phyloP scores from a whole-genome alignment of 1,140 invertebrate species.

The Hycleus phaleratus region DNA sequence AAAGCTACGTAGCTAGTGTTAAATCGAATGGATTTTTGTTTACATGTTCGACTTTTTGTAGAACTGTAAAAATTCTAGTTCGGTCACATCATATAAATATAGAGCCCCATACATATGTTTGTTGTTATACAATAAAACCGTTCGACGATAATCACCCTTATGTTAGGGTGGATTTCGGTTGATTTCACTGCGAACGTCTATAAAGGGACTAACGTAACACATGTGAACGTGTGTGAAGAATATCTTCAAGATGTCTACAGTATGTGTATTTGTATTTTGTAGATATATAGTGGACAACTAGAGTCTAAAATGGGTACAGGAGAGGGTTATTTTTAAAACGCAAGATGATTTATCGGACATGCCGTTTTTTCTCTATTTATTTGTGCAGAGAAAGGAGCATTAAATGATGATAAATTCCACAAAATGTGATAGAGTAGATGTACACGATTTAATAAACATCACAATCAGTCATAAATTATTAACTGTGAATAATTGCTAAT shows the following conservation, averaged over 20 bases:
- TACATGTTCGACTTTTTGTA: slow-evolving; percentile 31
- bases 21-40: slow-evolving; percentile 29
- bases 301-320: slow-evolving; percentile 22
- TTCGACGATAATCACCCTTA: slow-evolving; percentile 10
- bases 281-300: slow-evolving; percentile 29
- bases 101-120: background rate
- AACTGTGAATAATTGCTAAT: slow-evolving; percentile 12
- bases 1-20: too few species aligned
- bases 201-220: slow-evolving; percentile 24
- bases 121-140: slow-evolving; percentile 15
- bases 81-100: slow-evolving; percentile 35
- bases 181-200: background rate
- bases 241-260: slow-evolving; percentile 34
- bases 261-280: slow-evolving; percentile 16
- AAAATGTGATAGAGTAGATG: too few species aligned
- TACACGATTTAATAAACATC: background rate
- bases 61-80: slow-evolving; percentile 29
- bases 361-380: too few species aligned
- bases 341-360: slow-evolving; percentile 14
- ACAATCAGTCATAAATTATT: slow-evolving; percentile 12
- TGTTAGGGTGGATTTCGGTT: slow-evolving; percentile 3
- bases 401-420: too few species aligned
- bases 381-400: too few species aligned
- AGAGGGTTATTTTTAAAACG: slow-evolving; percentile 33
- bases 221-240: slow-evolving; percentile 37